Evolutionary conservation across 1,140 invertebrate genomes (phyloP).

Genomic region (Armadillidium nasatum): DNA sequence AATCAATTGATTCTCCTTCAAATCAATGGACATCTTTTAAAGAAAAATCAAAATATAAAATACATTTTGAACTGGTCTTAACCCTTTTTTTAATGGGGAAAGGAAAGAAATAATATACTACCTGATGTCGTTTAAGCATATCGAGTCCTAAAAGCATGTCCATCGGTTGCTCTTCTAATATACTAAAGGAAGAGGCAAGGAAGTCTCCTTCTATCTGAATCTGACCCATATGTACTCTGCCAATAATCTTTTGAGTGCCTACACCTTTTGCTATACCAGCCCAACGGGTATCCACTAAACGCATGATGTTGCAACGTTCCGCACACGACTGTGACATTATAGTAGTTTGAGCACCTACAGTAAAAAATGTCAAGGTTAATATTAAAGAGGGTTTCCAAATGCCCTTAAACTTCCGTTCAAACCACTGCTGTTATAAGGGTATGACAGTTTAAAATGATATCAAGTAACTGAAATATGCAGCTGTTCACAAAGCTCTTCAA

Average conservation of each 20-base stretch:
- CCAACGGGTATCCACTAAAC: conserved; percentile 89
- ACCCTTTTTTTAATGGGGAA: not conserved
- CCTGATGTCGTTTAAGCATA: conserved; percentile 93
- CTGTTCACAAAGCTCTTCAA: no score
- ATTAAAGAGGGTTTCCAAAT: not conserved
- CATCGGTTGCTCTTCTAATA: conserved; percentile 96
- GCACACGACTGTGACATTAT: conserved; percentile 90
- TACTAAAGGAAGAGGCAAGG: conserved; percentile 92
- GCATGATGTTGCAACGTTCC: conserved; percentile 91
- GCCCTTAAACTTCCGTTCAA: no score
- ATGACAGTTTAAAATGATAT: no score
- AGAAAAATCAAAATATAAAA: conserved; percentile 22
- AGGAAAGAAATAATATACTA: conserved; percentile 46
- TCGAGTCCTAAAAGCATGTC: conserved; percentile 96
- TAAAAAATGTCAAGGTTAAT: conserved; percentile 5
- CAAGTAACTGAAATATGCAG: no score
- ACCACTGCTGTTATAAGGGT: no score
- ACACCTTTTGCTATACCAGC: conserved; percentile 90
- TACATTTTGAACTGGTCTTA: not conserved
- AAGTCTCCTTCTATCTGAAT: conserved; percentile 92
- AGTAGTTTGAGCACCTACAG: conserved; percentile 79
- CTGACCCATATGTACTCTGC: conserved; percentile 89
- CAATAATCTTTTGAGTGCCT: conserved; percentile 92
- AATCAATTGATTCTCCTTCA: conserved; percentile 53
- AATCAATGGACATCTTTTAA: conserved; percentile 54